A percentile compares a stretch with the other conserved stretches of the same genome.
phyloP scores from a whole-genome alignment of 1,140 invertebrate genomes.

The Diachasma alloeum region DNA sequence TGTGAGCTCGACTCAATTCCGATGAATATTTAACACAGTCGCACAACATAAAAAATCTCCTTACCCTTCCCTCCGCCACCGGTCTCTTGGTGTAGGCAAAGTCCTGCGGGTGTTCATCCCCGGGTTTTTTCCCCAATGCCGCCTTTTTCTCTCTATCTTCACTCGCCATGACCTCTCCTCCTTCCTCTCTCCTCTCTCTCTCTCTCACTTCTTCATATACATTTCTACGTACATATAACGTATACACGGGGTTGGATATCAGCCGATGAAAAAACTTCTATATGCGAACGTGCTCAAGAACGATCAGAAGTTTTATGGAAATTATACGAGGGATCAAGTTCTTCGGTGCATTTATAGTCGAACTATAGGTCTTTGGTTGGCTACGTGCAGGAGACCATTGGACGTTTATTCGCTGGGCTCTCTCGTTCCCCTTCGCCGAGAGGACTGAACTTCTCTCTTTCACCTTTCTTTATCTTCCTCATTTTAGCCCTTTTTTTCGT shows the following conservation, averaged over 20 bases:
- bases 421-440: neutral
- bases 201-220: constrained; percentile 9
- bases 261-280: constrained; percentile 26
- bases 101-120: neutral
- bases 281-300: constrained; percentile 30
- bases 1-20: constrained; percentile 43
- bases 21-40: constrained; percentile 50
- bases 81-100: neutral
- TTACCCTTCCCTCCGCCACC: neutral
- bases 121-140: constrained; percentile 1
- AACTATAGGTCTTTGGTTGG: constrained; percentile 19
- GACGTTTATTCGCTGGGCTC: constrained; percentile 19
- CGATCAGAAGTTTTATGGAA: constrained; percentile 39
- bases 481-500: neutral
- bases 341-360: constrained; percentile 22
- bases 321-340: constrained; percentile 39
- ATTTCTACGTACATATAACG: neutral
- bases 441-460: neutral
- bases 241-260: neutral
- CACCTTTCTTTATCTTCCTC: constrained; percentile 4
- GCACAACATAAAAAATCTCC: constrained; percentile 29
- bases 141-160: neutral
- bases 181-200: neutral
- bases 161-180: neutral
- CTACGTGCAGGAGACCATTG: constrained; percentile 6